Conservation (phyloP, 2,888 invertebrate species). For the Drosophila kanekoi region DNA sequence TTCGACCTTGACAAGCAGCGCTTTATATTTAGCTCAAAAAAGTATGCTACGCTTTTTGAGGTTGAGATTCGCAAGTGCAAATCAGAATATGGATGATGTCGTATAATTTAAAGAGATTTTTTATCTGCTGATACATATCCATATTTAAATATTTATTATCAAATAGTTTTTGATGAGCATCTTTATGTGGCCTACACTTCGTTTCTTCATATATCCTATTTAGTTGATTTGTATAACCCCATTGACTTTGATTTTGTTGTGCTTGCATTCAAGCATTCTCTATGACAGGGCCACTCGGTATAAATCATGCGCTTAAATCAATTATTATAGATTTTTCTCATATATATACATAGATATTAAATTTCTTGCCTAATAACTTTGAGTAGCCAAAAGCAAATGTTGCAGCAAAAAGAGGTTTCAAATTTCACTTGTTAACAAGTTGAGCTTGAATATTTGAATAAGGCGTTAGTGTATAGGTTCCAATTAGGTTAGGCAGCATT, state of each 20-base stretch:
- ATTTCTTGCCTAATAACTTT: no score
- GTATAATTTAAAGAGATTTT: not conserved
- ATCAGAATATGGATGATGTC: not conserved
- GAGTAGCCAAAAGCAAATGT: not conserved
- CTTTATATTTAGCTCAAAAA: not conserved
- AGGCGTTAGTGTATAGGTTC: not conserved
- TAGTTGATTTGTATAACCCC: conserved; percentile 11
- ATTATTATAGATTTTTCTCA: conserved; percentile 31
- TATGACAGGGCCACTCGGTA: conserved; percentile 17
- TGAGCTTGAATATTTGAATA: not conserved
- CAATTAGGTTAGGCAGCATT: not conserved
- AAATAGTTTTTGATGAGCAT: conserved; percentile 3
- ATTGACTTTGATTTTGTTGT: conserved; percentile 27
- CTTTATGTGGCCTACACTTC: not conserved
- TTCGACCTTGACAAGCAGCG: no score
- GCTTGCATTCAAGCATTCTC: conserved; percentile 23
- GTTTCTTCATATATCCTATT: not conserved
- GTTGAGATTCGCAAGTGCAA: not conserved
- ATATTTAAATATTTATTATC: not conserved
- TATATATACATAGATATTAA: not conserved
- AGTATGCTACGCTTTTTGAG: not conserved
- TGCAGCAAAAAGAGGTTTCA: not conserved
- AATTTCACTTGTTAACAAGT: not conserved
- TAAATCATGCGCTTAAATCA: conserved; percentile 40
- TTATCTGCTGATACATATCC: no score